phyloP scores from a whole-genome alignment of 2,113 vertebrate species.

The Phrynocephalus versicolor region DNA sequence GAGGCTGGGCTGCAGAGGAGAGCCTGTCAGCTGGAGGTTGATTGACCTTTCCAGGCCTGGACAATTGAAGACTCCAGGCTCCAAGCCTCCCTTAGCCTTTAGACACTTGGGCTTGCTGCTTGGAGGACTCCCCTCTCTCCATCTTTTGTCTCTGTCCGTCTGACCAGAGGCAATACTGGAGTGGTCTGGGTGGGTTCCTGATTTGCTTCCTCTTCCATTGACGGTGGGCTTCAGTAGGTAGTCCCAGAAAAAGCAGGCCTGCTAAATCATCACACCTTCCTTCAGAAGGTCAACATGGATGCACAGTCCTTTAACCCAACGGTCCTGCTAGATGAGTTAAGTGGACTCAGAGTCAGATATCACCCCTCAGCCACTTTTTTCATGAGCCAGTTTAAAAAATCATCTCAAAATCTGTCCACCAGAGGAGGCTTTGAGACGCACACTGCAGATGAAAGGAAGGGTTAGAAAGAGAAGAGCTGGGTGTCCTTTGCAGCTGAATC shows the following conservation, averaged over 20 bases:
- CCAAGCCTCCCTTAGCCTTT: background rate
- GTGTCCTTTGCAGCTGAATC: background rate
- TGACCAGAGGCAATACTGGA: background rate
- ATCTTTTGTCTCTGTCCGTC: too few species aligned
- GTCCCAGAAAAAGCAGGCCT: too few species aligned
- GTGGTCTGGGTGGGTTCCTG: background rate
- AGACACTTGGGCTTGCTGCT: too few species aligned
- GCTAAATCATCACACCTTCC: too few species aligned
- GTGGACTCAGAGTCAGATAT: too few species aligned
- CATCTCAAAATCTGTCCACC: too few species aligned
- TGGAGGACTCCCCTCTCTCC: too few species aligned
- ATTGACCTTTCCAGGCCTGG: background rate
- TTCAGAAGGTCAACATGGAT: background rate
- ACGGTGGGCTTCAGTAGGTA: too few species aligned
- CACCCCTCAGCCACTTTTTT: too few species aligned
- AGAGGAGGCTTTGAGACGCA: background rate
- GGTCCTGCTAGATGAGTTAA: too few species aligned
- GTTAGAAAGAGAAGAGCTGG: background rate
- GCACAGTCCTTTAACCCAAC: too few species aligned
- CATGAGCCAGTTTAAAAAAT: too few species aligned
- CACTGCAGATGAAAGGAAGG: background rate
- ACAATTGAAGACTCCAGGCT: background rate
- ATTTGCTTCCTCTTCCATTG: background rate
- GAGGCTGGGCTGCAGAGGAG: background rate
- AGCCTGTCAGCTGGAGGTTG: background rate